phyloP scores from a whole-genome alignment of 2,888 invertebrate species.

The Agrilus biguttatus region DNA sequence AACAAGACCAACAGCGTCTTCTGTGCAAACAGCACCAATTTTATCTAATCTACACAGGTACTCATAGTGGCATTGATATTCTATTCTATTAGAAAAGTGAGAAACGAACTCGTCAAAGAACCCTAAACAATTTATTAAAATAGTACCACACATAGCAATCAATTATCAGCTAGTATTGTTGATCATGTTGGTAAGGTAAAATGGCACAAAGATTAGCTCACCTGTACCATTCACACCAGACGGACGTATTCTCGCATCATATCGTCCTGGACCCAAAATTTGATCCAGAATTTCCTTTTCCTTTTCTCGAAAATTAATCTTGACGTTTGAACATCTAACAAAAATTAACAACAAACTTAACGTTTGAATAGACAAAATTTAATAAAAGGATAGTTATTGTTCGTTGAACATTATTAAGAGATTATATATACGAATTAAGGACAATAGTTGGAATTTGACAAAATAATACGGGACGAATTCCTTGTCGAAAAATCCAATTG shows the following conservation, averaged over 20 bases:
- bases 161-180: background rate
- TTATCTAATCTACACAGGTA: too few relatives aligned
- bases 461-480: too few relatives aligned
- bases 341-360: background rate
- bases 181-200: background rate
- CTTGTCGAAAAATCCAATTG: too few relatives aligned
- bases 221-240: conserved; percentile 91
- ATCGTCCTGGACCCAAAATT: conserved; percentile 79
- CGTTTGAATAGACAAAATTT: background rate
- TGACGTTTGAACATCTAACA: conserved; percentile 59
- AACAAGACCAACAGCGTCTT: too few relatives aligned
- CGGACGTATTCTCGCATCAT: conserved; percentile 86
- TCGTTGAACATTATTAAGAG: too few relatives aligned
- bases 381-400: too few relatives aligned
- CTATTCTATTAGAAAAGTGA: background rate
- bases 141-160: too few relatives aligned
- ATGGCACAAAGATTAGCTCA: conserved; percentile 32
- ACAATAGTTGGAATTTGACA: too few relatives aligned
- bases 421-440: too few relatives aligned
- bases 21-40: background rate
- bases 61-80: too few relatives aligned
- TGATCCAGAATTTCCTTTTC: conserved; percentile 89
- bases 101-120: too few relatives aligned
- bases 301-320: conserved; percentile 84
- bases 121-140: background rate